Conservation (phyloP, 2,113 vertebrate species). For the Struthio camelus region DNA sequence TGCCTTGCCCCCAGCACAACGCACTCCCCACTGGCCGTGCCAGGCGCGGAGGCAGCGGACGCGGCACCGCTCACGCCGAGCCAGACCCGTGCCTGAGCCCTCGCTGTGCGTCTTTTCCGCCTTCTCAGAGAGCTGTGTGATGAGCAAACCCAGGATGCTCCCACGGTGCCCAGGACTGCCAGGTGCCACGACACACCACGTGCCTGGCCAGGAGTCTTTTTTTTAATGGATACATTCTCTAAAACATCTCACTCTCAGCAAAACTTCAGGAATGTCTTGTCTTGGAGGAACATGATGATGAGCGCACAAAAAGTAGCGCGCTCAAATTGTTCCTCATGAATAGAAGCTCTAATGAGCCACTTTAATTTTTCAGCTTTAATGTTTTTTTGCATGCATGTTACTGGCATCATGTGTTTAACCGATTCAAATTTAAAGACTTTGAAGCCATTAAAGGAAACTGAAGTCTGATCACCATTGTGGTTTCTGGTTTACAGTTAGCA, state of each 20-base stretch:
- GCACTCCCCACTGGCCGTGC: rapidly evolving
- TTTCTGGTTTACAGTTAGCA: slow-evolving; percentile 34
- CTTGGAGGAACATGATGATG: neutral
- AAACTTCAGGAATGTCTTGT: neutral
- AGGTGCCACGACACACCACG: neutral
- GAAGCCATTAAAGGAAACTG: neutral
- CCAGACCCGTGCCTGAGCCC: rapidly evolving
- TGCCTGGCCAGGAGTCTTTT: neutral
- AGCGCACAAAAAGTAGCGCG: neutral
- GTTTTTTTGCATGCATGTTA: neutral
- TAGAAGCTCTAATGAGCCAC: neutral
- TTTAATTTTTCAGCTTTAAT: slow-evolving; percentile 13
- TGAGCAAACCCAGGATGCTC: neutral
- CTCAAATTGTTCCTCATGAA: neutral
- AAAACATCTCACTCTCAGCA: neutral
- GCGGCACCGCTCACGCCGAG: rapidly evolving
- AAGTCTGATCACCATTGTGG: neutral
- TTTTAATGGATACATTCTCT: neutral
- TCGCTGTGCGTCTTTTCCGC: neutral
- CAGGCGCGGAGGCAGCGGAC: neutral
- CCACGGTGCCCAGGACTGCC: neutral
- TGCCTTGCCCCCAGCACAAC: neutral
- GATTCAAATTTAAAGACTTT: slow-evolving; percentile 14
- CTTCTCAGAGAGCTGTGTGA: neutral
- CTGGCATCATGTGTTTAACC: slow-evolving; percentile 7